Conservation (phyloP, 2,113 vertebrate species). For the Tragelaphus scriptus region DNA sequence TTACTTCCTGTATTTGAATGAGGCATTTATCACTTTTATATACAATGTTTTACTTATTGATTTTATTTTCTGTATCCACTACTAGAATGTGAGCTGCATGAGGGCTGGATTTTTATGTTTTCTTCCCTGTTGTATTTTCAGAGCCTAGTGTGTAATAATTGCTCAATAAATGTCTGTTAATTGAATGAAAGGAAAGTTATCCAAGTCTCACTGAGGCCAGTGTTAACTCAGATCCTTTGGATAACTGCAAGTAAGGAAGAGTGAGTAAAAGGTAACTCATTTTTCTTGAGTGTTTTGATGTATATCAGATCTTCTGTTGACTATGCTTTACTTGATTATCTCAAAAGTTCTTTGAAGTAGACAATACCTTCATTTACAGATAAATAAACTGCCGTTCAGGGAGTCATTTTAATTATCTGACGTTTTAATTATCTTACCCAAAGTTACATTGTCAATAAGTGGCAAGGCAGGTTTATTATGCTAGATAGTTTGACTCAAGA, state of each 20-base stretch:
- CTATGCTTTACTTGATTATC: slow-evolving; percentile 9
- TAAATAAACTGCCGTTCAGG: not conserved
- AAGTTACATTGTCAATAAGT: not conserved
- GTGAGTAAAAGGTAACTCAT: not conserved
- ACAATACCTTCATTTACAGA: not conserved
- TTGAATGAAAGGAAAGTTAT: slow-evolving; percentile 2
- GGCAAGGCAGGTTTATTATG: not conserved
- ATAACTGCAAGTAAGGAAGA: not conserved
- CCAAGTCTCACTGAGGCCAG: not conserved
- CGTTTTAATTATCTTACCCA: not conserved
- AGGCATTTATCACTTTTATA: not conserved
- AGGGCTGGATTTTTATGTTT: not conserved
- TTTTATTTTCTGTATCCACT: not conserved
- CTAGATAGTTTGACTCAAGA: not conserved
- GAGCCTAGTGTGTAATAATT: not conserved
- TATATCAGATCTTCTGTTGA: not conserved
- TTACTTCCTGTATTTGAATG: not conserved
- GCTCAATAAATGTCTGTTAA: slow-evolving; percentile 3
- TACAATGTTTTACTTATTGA: not conserved
- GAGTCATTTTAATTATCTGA: not conserved
- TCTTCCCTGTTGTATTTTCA: slow-evolving; percentile 12
- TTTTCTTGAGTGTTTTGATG: slow-evolving; percentile 15
- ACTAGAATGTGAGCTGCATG: not conserved
- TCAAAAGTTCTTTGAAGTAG: slow-evolving; percentile 9
- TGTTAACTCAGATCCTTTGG: not conserved